phyloP scores from a whole-genome alignment of 2,888 invertebrate species.

The Drosophila austrosaltans region DNA sequence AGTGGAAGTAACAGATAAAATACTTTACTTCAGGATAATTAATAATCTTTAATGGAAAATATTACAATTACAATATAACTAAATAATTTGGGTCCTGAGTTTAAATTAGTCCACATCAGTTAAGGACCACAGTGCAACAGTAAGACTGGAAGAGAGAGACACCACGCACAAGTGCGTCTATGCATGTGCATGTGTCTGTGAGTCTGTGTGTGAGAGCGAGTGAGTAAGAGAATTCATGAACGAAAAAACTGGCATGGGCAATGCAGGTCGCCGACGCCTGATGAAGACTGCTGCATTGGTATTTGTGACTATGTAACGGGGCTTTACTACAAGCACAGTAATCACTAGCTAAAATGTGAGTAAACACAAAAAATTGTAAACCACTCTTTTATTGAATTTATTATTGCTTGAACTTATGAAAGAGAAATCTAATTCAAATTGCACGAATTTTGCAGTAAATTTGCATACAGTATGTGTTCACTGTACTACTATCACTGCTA shows the following conservation, averaged over 20 bases:
- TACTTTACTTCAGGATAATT: no score
- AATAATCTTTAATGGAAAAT: background rate
- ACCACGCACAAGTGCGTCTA: constrained; percentile 54
- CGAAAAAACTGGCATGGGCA: constrained; percentile 29
- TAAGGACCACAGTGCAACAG: background rate
- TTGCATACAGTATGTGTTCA: background rate
- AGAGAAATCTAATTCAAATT: background rate
- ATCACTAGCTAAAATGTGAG: background rate
- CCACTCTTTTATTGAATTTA: background rate
- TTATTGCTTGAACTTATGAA: background rate
- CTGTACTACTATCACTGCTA: constrained; percentile 26
- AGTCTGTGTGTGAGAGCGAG: constrained; percentile 16
- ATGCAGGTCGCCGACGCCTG: constrained; percentile 33
- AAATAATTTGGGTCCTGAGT: background rate
- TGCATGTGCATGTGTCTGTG: constrained; percentile 25
- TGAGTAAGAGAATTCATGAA: constrained; percentile 6
- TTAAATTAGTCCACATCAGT: background rate
- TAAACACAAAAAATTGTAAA: background rate
- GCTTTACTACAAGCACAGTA: constrained; percentile 42
- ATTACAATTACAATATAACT: background rate
- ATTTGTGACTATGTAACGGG: constrained; percentile 38
- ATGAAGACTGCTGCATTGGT: constrained; percentile 9
- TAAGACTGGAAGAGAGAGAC: constrained; percentile 24
- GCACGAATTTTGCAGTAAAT: background rate
- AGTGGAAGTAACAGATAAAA: no score